phyloP scores from a whole-genome alignment of 2,797 vertebrate genomes.

The Myiotriccus ornatus region DNA sequence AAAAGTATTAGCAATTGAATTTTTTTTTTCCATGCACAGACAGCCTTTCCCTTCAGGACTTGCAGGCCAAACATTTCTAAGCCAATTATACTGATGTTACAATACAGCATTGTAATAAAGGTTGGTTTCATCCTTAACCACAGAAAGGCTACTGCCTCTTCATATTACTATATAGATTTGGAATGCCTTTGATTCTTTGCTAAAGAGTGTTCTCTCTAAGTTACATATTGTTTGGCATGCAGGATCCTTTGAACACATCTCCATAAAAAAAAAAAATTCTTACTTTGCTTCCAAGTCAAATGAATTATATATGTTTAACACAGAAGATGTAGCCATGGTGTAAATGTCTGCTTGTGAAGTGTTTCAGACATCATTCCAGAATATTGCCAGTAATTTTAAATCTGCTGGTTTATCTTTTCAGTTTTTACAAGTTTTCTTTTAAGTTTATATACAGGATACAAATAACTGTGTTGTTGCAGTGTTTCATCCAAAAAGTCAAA shows the following conservation, averaged over 20 bases:
- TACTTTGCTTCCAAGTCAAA: constrained; percentile 9
- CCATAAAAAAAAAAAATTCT: background rate
- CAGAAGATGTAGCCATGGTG: background rate
- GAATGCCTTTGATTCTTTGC: constrained; percentile 5
- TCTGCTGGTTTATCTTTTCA: background rate
- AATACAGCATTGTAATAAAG: background rate
- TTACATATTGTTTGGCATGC: background rate
- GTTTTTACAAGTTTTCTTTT: background rate
- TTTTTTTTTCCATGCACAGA: background rate
- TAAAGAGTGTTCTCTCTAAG: background rate
- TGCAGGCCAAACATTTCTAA: background rate
- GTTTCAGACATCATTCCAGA: background rate
- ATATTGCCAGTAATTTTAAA: background rate
- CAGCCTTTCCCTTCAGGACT: background rate
- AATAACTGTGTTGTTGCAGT: background rate
- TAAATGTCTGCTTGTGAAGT: background rate
- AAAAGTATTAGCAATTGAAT: background rate
- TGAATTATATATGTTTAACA: constrained; percentile 14
- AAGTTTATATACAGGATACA: background rate
- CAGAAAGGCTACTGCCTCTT: constrained; percentile 17
- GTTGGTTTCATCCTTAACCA: background rate
- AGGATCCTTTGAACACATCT: constrained; percentile 16
- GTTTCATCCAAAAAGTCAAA: background rate
- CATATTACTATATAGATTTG: background rate
- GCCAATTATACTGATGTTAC: background rate